These are phyloP conservation scores for Sarcophaga peregrina DNA, from an alignment of 1,140 invertebrate species.

Conservation along the genomic window DNA sequence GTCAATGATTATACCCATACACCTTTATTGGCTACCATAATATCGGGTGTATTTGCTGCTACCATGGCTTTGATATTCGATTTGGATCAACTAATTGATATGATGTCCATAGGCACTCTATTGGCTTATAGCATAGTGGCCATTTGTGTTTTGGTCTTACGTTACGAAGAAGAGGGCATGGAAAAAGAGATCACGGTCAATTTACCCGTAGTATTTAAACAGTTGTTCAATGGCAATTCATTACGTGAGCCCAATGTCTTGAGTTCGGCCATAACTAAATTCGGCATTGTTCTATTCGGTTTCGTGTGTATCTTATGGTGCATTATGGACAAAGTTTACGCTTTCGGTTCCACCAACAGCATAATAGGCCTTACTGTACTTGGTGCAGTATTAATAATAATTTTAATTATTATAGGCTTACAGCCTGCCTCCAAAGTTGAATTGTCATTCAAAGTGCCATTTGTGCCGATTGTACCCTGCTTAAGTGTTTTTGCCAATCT, in stretches of 20 bases:
- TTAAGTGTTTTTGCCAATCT: constrained; percentile 87
- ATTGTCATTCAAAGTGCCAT: constrained; percentile 76
- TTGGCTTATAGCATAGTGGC: constrained; percentile 94
- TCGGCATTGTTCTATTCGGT: constrained; percentile 69
- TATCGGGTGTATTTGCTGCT: constrained; percentile 79
- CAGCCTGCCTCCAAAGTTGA: constrained; percentile 59
- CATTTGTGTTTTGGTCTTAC: constrained; percentile 86
- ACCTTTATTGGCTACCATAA: constrained; percentile 82
- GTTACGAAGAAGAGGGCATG: constrained; percentile 69
- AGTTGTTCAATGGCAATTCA: constrained; percentile 72
- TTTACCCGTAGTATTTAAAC: constrained; percentile 54
- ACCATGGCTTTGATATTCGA: constrained; percentile 90
- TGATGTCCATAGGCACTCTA: constrained; percentile 97
- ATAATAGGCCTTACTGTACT: constrained; percentile 55
- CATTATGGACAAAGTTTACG: constrained; percentile 50
- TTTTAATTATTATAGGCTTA: constrained; percentile 56
- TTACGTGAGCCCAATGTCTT: constrained; percentile 70
- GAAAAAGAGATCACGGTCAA: constrained; percentile 66
- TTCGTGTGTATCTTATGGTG: constrained; percentile 56
- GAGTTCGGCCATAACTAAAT: constrained; percentile 72
- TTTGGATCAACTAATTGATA: constrained; percentile 89
- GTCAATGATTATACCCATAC: constrained; percentile 82
- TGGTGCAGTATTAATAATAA: constrained; percentile 54
- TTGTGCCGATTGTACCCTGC: constrained; percentile 86
- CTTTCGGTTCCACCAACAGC: constrained; percentile 43